Evolutionary conservation across 2,113 vertebrate species (phyloP).

Genomic region (Vulpes lagopus): DNA sequence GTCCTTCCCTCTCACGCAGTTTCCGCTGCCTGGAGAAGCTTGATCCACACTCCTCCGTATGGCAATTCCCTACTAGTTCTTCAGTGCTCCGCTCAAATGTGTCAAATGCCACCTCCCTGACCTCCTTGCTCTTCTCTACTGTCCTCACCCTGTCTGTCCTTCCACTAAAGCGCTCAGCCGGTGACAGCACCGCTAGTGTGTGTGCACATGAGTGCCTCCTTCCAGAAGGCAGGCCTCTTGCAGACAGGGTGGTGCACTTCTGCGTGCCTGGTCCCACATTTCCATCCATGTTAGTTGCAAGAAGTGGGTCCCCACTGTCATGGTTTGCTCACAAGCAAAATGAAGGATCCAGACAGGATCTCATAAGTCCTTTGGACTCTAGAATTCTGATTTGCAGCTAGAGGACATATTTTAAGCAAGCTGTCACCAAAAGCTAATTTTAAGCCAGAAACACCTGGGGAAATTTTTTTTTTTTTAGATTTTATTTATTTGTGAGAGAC

Average conservation of each 20-base stretch:
- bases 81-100: background rate
- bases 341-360: background rate
- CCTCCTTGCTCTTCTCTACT: background rate
- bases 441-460: background rate
- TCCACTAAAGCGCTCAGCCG: background rate
- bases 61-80: background rate
- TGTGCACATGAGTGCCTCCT: background rate
- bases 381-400: background rate
- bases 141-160: background rate
- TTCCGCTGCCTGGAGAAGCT: background rate
- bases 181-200: fast-evolving
- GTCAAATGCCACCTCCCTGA: background rate
- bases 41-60: background rate
- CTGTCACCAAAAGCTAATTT: background rate
- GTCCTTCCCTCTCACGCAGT: background rate
- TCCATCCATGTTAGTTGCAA: background rate
- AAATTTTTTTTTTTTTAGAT: too few species aligned
- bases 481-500: too few species aligned
- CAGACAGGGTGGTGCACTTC: background rate
- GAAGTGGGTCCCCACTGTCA: background rate
- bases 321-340: background rate
- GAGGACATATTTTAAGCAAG: background rate
- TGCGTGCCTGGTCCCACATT: fast-evolving
- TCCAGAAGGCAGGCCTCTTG: background rate
- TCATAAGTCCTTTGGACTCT: background rate